A percentile compares a stretch with the other conserved stretches of the same genome.
Evolutionary conservation across 2,797 vertebrate species (phyloP).

Genomic region (Poecilia picta): DNA sequence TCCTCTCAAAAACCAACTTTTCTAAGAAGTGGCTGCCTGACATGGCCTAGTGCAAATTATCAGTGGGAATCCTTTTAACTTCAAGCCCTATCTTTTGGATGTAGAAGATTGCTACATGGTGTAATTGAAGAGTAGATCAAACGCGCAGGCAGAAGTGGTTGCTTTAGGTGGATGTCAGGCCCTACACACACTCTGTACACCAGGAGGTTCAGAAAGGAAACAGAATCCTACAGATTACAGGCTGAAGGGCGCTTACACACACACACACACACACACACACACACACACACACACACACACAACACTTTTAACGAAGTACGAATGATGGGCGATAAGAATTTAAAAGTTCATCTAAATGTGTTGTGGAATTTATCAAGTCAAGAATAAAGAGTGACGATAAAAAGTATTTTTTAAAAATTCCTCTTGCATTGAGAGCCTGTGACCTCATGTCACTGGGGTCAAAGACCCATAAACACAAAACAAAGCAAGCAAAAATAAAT

Average conservation of each 20-base stretch:
- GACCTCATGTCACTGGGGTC: neutral
- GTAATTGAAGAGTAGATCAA: constrained; percentile 83
- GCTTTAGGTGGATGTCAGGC: constrained; percentile 60
- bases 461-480: neutral
- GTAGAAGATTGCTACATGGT: constrained; percentile 75
- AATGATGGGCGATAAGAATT: neutral
- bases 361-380: neutral
- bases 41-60: constrained; percentile 64
- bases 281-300: constrained; percentile 10
- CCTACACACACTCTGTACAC: constrained; percentile 30
- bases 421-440: neutral
- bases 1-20: constrained; percentile 35
- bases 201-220: constrained; percentile 45
- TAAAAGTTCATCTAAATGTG: neutral
- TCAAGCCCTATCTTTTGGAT: constrained; percentile 67
- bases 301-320: constrained; percentile 11
- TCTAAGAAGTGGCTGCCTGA: constrained; percentile 37
- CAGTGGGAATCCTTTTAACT: constrained; percentile 74
- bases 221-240: constrained; percentile 60
- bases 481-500: neutral
- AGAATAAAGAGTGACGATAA: neutral
- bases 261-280: constrained; percentile 14
- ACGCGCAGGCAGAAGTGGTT: constrained; percentile 58
- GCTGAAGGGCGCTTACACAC: constrained; percentile 47
- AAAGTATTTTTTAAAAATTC: neutral